Base-by-base conservation (phyloP, 1,140 invertebrate species). In the Drosophila nannoptera region DNA sequence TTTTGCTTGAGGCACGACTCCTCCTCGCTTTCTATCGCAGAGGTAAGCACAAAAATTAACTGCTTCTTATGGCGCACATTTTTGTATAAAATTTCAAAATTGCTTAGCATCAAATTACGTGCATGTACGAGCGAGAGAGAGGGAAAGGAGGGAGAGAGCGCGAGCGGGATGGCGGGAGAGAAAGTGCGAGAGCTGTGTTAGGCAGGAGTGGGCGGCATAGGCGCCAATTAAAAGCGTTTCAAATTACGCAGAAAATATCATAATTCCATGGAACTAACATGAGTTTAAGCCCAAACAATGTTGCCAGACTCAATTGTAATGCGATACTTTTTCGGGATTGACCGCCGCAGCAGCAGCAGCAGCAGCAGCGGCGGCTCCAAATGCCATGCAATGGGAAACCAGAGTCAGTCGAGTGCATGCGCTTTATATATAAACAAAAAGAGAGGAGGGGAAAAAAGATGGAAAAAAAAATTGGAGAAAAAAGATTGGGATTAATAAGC, bases 41-140 rank as follows among this genome's bases (percentile, higher is more conserved):
- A 69, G 64, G 77, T 76, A 64, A 67, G 58, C 55, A 50, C 14
- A 63, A 62, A 78, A 68, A 66, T 84, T 36, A 69, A 65, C 71
- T 63, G 56, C 29, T 68, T 73, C 65, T 70, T 70, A 73, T 67
- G 69, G 40, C 48, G 61, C 65, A 78, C 43, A 75, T 70, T 78
- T 83, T 73, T 84, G 77, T 84, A 84, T 84, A 84, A 86, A 77
- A 84, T 86, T 84, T 84, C 81, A 86, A 84, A 86, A 75, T 84
- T 60, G 69, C 50, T 84, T 81, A 65, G 81, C 81, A 86, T 84
- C 81, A 70, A 83, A 71, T 83, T 83, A 84, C 80, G 45, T 69
- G 63, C 80, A 80, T 83, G 80, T 83, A 5, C 11, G 8, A 52
- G 12, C 12, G 29, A 46, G 36, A 35, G 9, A 29, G 29, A 11